A percentile compares a stretch with the other conserved stretches of the same genome.
Conservation (phyloP, 2,113 vertebrate genomes). For the Periophthalmodon schlosseri region DNA sequence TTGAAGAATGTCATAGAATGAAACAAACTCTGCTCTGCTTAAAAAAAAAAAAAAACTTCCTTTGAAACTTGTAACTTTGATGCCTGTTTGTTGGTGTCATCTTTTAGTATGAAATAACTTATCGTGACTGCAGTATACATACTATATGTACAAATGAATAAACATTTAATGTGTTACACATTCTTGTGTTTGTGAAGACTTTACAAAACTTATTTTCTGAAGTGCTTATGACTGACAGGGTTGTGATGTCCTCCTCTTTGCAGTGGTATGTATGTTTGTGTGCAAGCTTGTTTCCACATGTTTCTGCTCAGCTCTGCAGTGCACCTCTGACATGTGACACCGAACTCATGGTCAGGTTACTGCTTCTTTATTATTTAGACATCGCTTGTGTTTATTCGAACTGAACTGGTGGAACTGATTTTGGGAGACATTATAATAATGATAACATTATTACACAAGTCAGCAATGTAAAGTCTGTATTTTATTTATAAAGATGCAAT, state of each 20-base stretch:
- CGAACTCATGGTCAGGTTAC: conserved; percentile 42
- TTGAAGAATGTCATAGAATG: too few relatives aligned
- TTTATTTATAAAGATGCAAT: neutral
- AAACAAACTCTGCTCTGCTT: too few relatives aligned
- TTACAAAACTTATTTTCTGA: neutral
- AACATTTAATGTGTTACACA: neutral
- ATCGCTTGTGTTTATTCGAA: conserved; percentile 1
- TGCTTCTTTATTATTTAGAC: conserved; percentile 60
- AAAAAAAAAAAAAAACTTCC: too few relatives aligned
- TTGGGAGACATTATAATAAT: neutral
- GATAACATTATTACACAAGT: neutral
- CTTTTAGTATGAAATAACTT: neutral
- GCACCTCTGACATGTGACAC: conserved; percentile 46
- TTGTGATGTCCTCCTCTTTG: neutral
- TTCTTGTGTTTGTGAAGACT: neutral
- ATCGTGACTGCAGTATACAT: neutral
- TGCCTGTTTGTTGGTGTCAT: neutral
- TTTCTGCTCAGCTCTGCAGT: neutral
- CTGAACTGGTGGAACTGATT: too few relatives aligned
- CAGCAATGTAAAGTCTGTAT: neutral
- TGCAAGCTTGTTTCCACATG: neutral
- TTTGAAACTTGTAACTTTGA: neutral
- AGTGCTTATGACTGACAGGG: neutral
- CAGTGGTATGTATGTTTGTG: neutral
- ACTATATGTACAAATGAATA: neutral